Conservation (phyloP, 2,113 vertebrate genomes). For the Nibea albiflora region DNA sequence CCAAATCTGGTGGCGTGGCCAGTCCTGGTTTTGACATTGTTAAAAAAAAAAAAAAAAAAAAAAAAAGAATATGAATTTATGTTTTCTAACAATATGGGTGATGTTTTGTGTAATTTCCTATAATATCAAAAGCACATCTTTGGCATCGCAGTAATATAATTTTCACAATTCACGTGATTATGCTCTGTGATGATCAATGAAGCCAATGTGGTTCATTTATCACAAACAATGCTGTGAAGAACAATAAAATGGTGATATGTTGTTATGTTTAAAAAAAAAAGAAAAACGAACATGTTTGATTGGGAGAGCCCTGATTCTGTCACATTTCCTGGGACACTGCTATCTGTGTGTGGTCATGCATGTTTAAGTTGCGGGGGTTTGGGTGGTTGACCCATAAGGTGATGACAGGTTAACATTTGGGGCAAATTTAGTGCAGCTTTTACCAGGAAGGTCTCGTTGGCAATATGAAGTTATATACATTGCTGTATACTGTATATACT, state of each 20-base stretch:
- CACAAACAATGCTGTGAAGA: constrained; percentile 21
- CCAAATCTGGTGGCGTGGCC: constrained; percentile 15
- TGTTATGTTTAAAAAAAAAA: not conserved
- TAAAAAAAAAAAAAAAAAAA: not conserved
- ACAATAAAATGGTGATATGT: constrained; percentile 17
- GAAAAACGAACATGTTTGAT: not conserved
- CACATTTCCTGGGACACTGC: constrained; percentile 26
- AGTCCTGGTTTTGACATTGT: constrained; percentile 14
- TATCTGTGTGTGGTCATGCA: constrained; percentile 52
- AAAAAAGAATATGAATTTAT: not conserved
- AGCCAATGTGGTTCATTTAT: constrained; percentile 2
- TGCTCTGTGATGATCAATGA: constrained; percentile 24
- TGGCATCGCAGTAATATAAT: constrained; percentile 11
- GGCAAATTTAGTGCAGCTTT: constrained; percentile 37
- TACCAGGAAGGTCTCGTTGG: not conserved
- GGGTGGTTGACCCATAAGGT: constrained; percentile 13
- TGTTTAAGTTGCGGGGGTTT: constrained; percentile 51
- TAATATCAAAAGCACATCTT: constrained; percentile 38
- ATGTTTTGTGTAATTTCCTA: constrained; percentile 18
- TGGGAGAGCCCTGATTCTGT: constrained; percentile 10
- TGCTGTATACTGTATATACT: constrained; percentile 12
- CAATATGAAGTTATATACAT: constrained; percentile 2
- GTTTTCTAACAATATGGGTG: constrained; percentile 8
- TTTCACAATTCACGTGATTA: constrained; percentile 2
- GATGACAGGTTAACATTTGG: constrained; percentile 41